Conservation (phyloP, 2,888 invertebrate species). For the Azorinus chamasolen region DNA sequence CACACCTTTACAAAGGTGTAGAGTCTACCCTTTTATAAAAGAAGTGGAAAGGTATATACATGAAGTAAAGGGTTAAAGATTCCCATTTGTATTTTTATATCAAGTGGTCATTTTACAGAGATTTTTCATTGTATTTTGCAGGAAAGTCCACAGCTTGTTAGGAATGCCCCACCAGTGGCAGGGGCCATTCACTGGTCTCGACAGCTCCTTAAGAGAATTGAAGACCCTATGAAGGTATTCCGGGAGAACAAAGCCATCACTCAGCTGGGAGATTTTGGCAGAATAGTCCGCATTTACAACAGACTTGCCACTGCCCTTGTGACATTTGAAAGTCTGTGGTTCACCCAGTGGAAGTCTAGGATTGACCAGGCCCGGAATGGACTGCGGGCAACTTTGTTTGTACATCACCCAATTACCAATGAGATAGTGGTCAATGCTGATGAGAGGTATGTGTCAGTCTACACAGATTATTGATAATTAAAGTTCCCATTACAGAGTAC, state of each 20-base stretch:
- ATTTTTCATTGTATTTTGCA: no score
- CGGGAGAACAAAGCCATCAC: conserved; percentile 84
- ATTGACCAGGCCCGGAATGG: conserved; percentile 84
- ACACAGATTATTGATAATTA: no score
- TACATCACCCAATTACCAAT: conserved; percentile 81
- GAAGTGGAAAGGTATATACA: no score
- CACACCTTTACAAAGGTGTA: no score
- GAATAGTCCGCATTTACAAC: conserved; percentile 82
- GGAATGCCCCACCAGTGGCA: conserved; percentile 86
- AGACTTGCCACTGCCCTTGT: conserved; percentile 84
- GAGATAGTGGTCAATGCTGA: conserved; percentile 85
- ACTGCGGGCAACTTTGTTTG: conserved; percentile 83
- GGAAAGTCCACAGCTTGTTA: conserved; percentile 82
- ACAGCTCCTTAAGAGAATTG: conserved; percentile 84
- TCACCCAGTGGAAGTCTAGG: conserved; percentile 84
- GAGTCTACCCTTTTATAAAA: no score
- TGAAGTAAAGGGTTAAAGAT: no score
- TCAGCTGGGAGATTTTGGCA: conserved; percentile 82
- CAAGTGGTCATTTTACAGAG: no score
- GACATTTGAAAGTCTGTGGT: conserved; percentile 86
- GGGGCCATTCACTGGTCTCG: conserved; percentile 86
- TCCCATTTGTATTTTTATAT: no score
- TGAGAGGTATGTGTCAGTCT: conserved; percentile 77
- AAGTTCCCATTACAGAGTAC: no score
- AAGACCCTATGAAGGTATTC: conserved; percentile 86